A percentile compares a stretch with the other conserved stretches of the same genome.
phyloP scores from a whole-genome alignment of 2,797 vertebrate genomes.

The Ctenochaetus hawaiiensis region DNA sequence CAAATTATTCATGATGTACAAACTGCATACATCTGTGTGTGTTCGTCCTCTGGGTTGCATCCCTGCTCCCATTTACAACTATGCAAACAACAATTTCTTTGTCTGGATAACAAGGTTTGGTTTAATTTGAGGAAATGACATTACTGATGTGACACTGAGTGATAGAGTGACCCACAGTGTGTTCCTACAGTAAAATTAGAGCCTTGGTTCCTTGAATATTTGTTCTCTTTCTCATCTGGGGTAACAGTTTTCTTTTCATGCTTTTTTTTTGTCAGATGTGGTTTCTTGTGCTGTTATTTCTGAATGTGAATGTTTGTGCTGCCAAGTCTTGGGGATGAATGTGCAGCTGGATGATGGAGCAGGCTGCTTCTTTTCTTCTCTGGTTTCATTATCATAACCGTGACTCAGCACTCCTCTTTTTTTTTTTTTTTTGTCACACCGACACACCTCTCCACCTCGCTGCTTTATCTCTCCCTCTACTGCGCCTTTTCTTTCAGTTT shows the following conservation, averaged over 20 bases:
- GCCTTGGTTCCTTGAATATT: background rate
- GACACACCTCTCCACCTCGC: conserved; percentile 21
- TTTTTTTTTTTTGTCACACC: conserved; percentile 32
- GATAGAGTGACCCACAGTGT: background rate
- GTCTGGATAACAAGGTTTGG: background rate
- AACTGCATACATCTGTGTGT: background rate
- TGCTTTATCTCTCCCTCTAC: conserved; percentile 24
- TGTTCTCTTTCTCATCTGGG: background rate
- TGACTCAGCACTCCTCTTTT: conserved; percentile 54
- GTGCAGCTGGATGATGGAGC: conserved; percentile 33
- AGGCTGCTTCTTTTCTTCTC: conserved; percentile 11
- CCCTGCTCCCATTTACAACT: background rate
- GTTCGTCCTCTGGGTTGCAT: background rate
- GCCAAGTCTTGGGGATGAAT: conserved; percentile 23
- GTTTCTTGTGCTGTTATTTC: conserved; percentile 21
- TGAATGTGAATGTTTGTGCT: conserved; percentile 10
- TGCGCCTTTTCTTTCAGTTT: conserved; percentile 4
- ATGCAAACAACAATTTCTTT: background rate
- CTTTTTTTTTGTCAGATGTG: conserved; percentile 4
- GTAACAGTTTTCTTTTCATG: conserved; percentile 3
- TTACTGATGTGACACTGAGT: background rate
- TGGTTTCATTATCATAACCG: conserved; percentile 55
- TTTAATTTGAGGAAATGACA: conserved; percentile 4
- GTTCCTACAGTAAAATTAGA: background rate
- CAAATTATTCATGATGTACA: background rate